Evolutionary conservation across 2,888 invertebrate genomes (phyloP).

Genomic region (Corythucha ciliata): DNA sequence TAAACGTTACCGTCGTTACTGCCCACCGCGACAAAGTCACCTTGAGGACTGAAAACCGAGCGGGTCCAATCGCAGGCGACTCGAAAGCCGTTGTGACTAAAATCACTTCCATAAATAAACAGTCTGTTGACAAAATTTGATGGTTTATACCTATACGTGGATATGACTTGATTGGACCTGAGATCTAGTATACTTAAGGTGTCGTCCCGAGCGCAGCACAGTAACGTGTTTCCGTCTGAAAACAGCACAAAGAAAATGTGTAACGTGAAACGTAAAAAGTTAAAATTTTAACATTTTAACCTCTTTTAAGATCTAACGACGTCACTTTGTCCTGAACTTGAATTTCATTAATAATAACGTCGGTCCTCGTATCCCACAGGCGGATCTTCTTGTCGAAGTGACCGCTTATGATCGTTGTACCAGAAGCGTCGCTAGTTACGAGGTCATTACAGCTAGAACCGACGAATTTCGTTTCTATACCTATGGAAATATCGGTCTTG

Average conservation of each 20-base stretch:
- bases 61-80: conserved; percentile 91
- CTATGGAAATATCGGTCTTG: no score
- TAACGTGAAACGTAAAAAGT: neutral
- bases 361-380: conserved; percentile 92
- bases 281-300: conserved; percentile 45
- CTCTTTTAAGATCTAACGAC: conserved; percentile 84
- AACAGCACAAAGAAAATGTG: conserved; percentile 28
- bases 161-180: conserved; percentile 83
- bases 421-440: conserved; percentile 78
- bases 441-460: conserved; percentile 96
- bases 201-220: conserved; percentile 91
- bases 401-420: conserved; percentile 87
- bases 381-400: conserved; percentile 96
- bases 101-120: conserved; percentile 35
- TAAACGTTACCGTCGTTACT: conserved; percentile 84
- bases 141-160: conserved; percentile 68
- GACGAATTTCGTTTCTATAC: conserved; percentile 86
- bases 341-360: conserved; percentile 61
- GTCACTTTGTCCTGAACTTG: conserved; percentile 87
- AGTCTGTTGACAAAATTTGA: neutral
- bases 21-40: conserved; percentile 80
- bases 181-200: conserved; percentile 89
- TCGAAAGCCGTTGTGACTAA: conserved; percentile 88
- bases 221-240: conserved; percentile 77
- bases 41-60: conserved; percentile 86